A percentile compares a stretch with the other conserved stretches of the same genome.
Evolutionary conservation across 2,797 vertebrate species (phyloP).

Genomic region (Crocidura indochinensis): DNA sequence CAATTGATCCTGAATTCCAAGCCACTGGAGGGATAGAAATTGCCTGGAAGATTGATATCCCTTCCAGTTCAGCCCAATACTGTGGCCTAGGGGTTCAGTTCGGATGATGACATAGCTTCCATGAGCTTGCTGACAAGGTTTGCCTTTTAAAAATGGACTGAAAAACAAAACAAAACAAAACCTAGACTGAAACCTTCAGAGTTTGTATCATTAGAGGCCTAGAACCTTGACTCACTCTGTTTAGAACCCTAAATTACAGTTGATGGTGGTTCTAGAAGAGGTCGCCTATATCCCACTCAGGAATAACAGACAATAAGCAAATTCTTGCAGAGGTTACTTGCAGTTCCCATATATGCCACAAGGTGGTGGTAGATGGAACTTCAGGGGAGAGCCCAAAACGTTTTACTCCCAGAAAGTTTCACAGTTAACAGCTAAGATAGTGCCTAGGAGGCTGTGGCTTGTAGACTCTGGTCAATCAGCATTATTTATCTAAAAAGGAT

Average conservation of each 20-base stretch:
- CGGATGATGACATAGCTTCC: not conserved
- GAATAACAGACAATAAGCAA: not conserved
- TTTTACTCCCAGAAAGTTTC: not conserved
- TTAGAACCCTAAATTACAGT: too few relatives aligned
- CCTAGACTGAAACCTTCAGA: too few relatives aligned
- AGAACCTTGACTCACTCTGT: too few relatives aligned
- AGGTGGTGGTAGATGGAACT: constrained; percentile 15
- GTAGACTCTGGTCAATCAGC: too few relatives aligned
- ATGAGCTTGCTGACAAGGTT: not conserved
- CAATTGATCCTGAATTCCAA: not conserved
- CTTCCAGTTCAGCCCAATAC: too few relatives aligned
- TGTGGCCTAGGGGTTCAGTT: fast-evolving
- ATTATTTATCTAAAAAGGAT: too few relatives aligned
- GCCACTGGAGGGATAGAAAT: not conserved
- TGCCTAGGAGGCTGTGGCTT: not conserved
- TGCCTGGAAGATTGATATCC: too few relatives aligned
- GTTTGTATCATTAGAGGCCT: too few relatives aligned
- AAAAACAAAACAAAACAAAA: too few relatives aligned
- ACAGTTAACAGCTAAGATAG: not conserved
- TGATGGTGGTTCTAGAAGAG: not conserved
- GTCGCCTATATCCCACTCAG: too few relatives aligned
- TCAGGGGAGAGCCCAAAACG: not conserved
- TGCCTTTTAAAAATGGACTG: not conserved
- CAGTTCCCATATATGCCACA: not conserved
- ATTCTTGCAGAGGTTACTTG: not conserved